A percentile compares a stretch with the other conserved stretches of the same genome.
phyloP scores from a whole-genome alignment of 1,140 invertebrate species.

The Aphaenogaster ashmeadi region DNA sequence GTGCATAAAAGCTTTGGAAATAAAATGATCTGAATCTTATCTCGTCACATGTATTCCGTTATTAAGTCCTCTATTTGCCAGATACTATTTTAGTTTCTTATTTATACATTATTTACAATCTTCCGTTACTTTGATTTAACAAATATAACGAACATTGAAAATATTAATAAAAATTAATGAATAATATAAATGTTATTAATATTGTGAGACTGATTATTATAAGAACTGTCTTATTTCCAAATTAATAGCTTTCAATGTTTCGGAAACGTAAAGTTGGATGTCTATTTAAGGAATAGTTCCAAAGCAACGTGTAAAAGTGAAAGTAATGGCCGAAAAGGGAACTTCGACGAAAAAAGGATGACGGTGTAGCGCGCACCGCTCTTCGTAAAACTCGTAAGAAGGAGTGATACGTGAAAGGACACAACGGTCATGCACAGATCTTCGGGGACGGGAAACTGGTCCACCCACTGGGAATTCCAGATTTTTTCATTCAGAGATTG shows the following conservation, averaged over 20 bases:
- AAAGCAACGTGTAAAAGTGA: conserved; percentile 23
- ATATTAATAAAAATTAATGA: background rate
- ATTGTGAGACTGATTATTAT: background rate
- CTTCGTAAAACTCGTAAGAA: conserved; percentile 44
- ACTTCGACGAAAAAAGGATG: background rate
- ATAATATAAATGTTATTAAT: background rate
- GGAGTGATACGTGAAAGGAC: conserved; percentile 68
- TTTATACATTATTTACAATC: background rate
- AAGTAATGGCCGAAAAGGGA: conserved; percentile 22
- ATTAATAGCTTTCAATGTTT: background rate
- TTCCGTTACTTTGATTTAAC: background rate
- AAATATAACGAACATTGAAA: background rate
- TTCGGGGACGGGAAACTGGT: conserved; percentile 73
- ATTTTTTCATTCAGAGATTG: conserved; percentile 64
- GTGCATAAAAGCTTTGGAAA: conserved; percentile 74
- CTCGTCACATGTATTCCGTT: background rate
- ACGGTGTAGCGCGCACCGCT: background rate
- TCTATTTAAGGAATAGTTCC: conserved; percentile 31
- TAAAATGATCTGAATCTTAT: conserved; percentile 67
- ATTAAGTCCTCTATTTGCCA: background rate
- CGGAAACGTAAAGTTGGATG: background rate
- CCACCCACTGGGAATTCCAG: conserved; percentile 75
- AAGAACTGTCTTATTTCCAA: background rate
- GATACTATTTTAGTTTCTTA: background rate
- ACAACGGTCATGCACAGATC: conserved; percentile 57